Conservation (phyloP, 2,113 vertebrate genomes). For the Carassius carassius region DNA sequence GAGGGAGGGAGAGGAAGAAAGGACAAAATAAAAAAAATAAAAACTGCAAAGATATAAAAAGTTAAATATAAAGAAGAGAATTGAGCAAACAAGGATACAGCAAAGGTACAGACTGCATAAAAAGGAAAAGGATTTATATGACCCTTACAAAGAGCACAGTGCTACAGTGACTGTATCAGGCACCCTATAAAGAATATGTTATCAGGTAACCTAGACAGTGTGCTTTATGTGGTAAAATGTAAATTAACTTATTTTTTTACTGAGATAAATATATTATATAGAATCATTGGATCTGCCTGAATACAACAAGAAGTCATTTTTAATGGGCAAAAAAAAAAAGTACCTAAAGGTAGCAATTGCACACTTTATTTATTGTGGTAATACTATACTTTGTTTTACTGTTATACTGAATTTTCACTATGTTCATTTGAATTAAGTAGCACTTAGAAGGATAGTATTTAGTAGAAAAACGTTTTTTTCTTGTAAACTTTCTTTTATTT, state of each 20-base stretch:
- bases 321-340: not conserved
- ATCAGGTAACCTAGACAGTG: constrained; percentile 1
- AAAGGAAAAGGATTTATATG: not conserved
- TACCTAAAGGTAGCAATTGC: not conserved
- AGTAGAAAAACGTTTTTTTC: too few species aligned
- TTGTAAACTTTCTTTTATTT: not conserved
- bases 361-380: not conserved
- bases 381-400: not conserved
- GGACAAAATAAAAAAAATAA: constrained; percentile 61
- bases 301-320: not conserved
- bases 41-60: constrained; percentile 72
- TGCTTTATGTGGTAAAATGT: not conserved
- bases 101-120: constrained; percentile 6
- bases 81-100: constrained; percentile 4
- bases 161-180: not conserved
- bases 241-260: not conserved
- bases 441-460: too few species aligned
- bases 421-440: too few species aligned
- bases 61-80: constrained; percentile 64
- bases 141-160: not conserved
- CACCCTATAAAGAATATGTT: not conserved
- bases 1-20: constrained; percentile 60
- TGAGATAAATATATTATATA: not conserved
- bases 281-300: not conserved
- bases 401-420: not conserved